Percentiles rank a stretch among this genome's conserved stretches.
Conservation (phyloP, 2,797 vertebrate species). For the Spinibarbus caldwelli region DNA sequence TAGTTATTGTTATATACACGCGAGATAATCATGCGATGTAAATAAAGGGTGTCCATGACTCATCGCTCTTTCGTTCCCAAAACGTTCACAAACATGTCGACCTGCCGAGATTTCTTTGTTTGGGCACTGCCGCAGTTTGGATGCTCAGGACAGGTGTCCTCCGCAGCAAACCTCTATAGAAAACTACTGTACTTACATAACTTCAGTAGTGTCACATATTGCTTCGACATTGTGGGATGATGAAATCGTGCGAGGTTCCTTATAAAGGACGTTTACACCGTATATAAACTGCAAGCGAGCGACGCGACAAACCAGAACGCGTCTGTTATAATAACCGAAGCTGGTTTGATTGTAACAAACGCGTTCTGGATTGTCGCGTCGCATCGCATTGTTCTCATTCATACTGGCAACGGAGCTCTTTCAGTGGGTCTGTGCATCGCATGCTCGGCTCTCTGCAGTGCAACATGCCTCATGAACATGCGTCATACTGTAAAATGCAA, state of each 20-base stretch:
- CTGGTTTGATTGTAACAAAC: background rate
- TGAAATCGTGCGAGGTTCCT: background rate
- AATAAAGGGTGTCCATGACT: background rate
- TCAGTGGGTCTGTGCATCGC: slow-evolving; percentile 9
- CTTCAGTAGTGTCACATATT: slow-evolving; percentile 10
- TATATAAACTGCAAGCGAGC: background rate
- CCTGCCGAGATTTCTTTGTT: slow-evolving; percentile 46
- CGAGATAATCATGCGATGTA: slow-evolving; percentile 11
- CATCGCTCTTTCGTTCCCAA: slow-evolving; percentile 27
- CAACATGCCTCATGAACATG: slow-evolving; percentile 33
- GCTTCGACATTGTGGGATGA: background rate
- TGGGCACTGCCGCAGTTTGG: slow-evolving; percentile 36
- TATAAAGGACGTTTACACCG: background rate
- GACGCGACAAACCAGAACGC: background rate
- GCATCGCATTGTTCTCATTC: background rate
- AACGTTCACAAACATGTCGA: slow-evolving; percentile 19
- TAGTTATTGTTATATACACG: background rate
- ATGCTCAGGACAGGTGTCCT: slow-evolving; percentile 52
- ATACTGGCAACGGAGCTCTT: too few species aligned
- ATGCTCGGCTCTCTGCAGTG: slow-evolving; percentile 17
- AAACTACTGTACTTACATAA: slow-evolving; percentile 25
- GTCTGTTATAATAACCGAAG: background rate
- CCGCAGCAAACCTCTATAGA: slow-evolving; percentile 32
- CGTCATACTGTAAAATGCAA: slow-evolving; percentile 20
- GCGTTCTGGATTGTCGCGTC: background rate